phyloP scores from a whole-genome alignment of 2,113 vertebrate genomes.

The Gorsachius goisagi region DNA sequence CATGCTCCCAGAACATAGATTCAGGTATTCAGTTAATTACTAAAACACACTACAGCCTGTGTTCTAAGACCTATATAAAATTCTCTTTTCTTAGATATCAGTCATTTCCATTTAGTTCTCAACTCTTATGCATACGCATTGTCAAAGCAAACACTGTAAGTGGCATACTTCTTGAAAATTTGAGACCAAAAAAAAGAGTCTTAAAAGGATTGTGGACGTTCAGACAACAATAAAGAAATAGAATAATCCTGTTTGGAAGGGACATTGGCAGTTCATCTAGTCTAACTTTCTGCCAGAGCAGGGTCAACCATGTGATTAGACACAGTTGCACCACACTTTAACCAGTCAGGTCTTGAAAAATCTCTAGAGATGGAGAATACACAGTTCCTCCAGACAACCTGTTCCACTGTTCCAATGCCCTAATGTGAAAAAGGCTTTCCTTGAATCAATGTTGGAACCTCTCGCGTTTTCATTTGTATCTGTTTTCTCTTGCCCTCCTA shows the following conservation, averaged over 20 bases:
- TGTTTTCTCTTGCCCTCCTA: not conserved
- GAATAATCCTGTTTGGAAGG: not conserved
- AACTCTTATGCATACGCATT: not conserved
- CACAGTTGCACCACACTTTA: not conserved
- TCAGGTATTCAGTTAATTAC: not conserved
- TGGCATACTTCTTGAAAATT: not conserved
- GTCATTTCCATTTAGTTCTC: not conserved
- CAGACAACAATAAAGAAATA: not conserved
- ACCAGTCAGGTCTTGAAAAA: not conserved
- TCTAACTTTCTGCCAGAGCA: not conserved
- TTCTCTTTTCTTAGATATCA: not conserved
- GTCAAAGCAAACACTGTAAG: not conserved
- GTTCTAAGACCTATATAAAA: not conserved
- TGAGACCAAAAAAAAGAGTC: not conserved
- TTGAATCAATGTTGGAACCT: not conserved
- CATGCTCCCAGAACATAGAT: not conserved
- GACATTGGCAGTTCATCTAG: not conserved
- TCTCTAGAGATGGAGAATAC: not conserved
- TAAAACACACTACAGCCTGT: not conserved
- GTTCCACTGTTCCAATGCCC: not conserved
- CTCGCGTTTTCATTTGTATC: not conserved
- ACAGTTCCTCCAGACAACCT: not conserved
- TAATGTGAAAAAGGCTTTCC: not conserved
- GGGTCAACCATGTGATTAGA: too few species aligned
- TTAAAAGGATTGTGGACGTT: not conserved